Evolutionary conservation across 2,113 vertebrate genomes (phyloP), one percentile per base, ranked within the genome.

Genomic region (Ageneiosus marmoratus): DNA sequence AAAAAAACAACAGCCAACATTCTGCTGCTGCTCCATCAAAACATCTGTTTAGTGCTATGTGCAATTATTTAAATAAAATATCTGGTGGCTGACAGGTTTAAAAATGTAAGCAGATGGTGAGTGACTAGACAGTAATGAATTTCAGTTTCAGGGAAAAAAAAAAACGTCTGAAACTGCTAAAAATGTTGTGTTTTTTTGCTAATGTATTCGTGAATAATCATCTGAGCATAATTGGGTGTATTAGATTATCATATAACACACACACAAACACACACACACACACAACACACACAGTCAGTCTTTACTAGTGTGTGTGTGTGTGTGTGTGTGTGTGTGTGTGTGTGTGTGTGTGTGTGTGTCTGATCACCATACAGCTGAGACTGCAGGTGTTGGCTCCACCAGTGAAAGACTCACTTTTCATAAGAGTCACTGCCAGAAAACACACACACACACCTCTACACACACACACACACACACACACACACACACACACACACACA

Each of bases 351-450:
- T 73, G 73, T 81, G 86, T 82, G 65, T 50, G 44, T 83, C 58
- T 80, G 79, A 84, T 87, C 86, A 87, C 74, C 83, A 87, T 87
- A 87, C 86, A 87, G 86, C 86, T 84, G 86, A 87, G 83, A 48
- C 83, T 87, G 86, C 86, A 87, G 86, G 86, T 87, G 86, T 77
- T 72, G 85, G 85, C 67, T 72, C 29, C 60, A 55, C 81, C 79
- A 77, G 56, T 86, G 85, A 83, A 86, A 86, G 85, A 83, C 81
- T 86, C 85, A 83, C 81, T 86, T 86, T 69, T 86, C 80, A 76
- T 82, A 86, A 79, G 74, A 83, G 41, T 72, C 32, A 15, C 48
- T 86, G 85, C 85, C 85, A 86, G 82, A 80, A 84, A 77, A 78
- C 63, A 74, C 77, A 86, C 86, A 87, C 74, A 79, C 74, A 53